Conservation (phyloP, 2,888 invertebrate genomes). For the Trichogramma dendrolimi region DNA sequence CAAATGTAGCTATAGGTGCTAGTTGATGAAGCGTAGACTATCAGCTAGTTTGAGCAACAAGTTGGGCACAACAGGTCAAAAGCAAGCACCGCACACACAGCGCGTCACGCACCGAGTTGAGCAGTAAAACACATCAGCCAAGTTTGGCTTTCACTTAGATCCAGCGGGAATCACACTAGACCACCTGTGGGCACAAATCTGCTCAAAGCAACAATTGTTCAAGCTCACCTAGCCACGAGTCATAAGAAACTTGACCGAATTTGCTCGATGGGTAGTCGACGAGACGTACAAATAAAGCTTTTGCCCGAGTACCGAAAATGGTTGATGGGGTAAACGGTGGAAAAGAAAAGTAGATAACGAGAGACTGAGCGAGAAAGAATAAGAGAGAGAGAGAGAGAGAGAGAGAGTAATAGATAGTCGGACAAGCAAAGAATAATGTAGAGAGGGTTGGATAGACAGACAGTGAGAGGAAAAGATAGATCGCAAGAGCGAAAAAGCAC, state of each 20-base stretch:
- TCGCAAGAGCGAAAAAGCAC: too few relatives aligned
- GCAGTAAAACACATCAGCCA: not conserved
- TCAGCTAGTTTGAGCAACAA: slow-evolving; percentile 47
- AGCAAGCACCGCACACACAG: slow-evolving; percentile 23
- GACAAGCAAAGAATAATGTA: slow-evolving; percentile 1
- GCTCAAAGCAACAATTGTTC: too few relatives aligned
- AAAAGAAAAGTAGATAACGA: not conserved
- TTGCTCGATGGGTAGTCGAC: too few relatives aligned
- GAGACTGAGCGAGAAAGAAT: slow-evolving; percentile 2
- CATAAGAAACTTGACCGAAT: too few relatives aligned
- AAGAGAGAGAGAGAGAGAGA: slow-evolving; percentile 15
- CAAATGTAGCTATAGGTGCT: too few relatives aligned
- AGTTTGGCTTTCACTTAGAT: too few relatives aligned
- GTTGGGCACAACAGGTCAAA: slow-evolving; percentile 52
- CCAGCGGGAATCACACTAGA: too few relatives aligned
- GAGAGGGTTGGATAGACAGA: slow-evolving; percentile 6
- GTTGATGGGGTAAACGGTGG: not conserved
- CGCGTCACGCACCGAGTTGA: slow-evolving; percentile 3
- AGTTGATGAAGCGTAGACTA: too few relatives aligned
- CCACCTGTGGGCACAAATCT: too few relatives aligned
- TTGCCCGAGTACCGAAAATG: too few relatives aligned
- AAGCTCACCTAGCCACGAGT: too few relatives aligned
- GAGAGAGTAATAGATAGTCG: slow-evolving; percentile 7
- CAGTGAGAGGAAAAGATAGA: not conserved
- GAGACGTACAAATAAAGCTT: too few relatives aligned